phyloP scores from a whole-genome alignment of 2,888 invertebrate species.

The Onthophagus sagittarius region DNA sequence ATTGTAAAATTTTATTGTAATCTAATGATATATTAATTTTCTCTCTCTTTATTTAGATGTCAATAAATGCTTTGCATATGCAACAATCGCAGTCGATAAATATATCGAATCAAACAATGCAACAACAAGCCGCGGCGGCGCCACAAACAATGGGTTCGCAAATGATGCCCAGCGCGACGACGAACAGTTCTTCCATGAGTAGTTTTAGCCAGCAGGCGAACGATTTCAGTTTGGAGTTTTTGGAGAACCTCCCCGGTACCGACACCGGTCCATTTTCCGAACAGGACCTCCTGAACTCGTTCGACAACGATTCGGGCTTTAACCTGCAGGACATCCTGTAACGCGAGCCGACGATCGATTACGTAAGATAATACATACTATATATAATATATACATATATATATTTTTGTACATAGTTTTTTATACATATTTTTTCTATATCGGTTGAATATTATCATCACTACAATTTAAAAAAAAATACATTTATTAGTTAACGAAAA shows the following conservation, averaged over 20 bases:
- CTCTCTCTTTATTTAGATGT: slow-evolving; percentile 47
- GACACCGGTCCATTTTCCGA: slow-evolving; percentile 76
- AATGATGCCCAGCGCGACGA: slow-evolving; percentile 34
- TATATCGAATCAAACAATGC: slow-evolving; percentile 43
- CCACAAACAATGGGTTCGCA: slow-evolving; percentile 30
- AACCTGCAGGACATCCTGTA: slow-evolving; percentile 50
- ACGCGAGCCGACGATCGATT: slow-evolving; percentile 5
- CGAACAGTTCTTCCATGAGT: slow-evolving; percentile 42
- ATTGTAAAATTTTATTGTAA: no score
- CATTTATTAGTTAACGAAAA: not conserved
- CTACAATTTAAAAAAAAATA: not conserved
- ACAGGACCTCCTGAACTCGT: slow-evolving; percentile 77
- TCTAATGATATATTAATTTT: not conserved
- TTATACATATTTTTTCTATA: not conserved
- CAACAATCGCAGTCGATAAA: slow-evolving; percentile 65
- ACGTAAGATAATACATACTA: not conserved
- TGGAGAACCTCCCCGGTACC: slow-evolving; percentile 74
- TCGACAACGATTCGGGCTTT: slow-evolving; percentile 70
- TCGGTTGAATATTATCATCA: not conserved
- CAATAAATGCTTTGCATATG: slow-evolving; percentile 65
- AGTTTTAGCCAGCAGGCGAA: slow-evolving; percentile 52
- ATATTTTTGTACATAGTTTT: slow-evolving; percentile 30
- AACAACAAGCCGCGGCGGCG: slow-evolving; percentile 22
- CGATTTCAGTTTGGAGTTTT: slow-evolving; percentile 81
- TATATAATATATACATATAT: slow-evolving; percentile 40